Evolutionary conservation across 2,888 invertebrate species (phyloP).

Genomic region (Dermolepida albohirtum): DNA sequence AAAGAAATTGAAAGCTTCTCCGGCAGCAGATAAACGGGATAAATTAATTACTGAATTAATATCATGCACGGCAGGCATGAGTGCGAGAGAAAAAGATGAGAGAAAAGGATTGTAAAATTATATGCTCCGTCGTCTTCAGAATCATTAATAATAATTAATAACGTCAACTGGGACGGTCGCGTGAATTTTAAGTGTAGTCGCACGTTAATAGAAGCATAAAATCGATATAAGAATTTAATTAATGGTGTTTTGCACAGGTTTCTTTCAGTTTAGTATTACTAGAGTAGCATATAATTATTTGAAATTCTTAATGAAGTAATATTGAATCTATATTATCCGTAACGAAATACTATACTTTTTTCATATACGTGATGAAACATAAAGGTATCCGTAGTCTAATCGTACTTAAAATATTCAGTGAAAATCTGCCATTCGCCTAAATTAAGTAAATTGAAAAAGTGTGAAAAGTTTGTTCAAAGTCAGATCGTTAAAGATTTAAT

Average conservation of each 20-base stretch:
- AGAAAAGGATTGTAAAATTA: conserved; percentile 27
- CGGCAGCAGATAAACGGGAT: conserved; percentile 26
- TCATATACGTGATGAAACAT: too few species aligned
- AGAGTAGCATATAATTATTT: too few species aligned
- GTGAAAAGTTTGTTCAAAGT: too few species aligned
- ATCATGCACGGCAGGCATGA: conserved; percentile 12
- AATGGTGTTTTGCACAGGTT: conserved; percentile 8
- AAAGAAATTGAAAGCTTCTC: conserved; percentile 26
- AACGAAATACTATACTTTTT: too few species aligned
- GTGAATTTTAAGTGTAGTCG: conserved; percentile 36
- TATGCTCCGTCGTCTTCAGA: conserved; percentile 25
- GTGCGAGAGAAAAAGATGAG: conserved; percentile 1
- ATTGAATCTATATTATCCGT: too few species aligned
- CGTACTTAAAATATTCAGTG: too few species aligned
- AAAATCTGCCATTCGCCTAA: too few species aligned
- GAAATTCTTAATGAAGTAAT: too few species aligned
- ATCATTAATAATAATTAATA: conserved; percentile 37
- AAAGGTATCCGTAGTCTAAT: too few species aligned
- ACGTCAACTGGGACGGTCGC: conserved; percentile 20
- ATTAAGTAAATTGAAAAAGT: too few species aligned
- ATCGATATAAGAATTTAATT: conserved; percentile 35
- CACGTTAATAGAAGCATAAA: conserved; percentile 30
- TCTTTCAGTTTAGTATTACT: too few species aligned
- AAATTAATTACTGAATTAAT: conserved; percentile 37
- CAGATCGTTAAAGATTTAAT: too few species aligned